phyloP scores from a whole-genome alignment of 2,888 invertebrate genomes.

The Lepidonotus clava region DNA sequence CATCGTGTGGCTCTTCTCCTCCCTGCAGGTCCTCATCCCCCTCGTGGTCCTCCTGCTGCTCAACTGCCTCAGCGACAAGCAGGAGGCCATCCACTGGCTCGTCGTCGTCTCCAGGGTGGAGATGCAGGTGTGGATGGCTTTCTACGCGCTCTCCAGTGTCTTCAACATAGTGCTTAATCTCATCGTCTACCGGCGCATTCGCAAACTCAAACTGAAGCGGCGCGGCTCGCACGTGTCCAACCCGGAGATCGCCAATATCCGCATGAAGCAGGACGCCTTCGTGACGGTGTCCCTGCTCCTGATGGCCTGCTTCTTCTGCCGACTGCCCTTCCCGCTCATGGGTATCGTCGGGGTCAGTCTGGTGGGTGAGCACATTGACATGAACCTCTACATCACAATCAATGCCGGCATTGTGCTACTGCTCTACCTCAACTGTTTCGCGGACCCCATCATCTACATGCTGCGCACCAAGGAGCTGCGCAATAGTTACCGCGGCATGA shows the following conservation, averaged over 20 bases:
- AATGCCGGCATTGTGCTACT: slow-evolving; percentile 60
- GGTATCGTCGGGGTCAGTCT: slow-evolving; percentile 56
- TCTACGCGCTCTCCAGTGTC: slow-evolving; percentile 57
- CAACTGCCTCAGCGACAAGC: slow-evolving; percentile 38
- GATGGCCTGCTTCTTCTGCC: slow-evolving; percentile 59
- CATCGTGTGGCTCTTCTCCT: slow-evolving; percentile 60
- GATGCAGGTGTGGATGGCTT: slow-evolving; percentile 64
- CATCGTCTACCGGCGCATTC: slow-evolving; percentile 58
- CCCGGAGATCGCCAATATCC: slow-evolving; percentile 58
- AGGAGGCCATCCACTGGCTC: slow-evolving; percentile 50
- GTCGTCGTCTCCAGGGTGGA: slow-evolving; percentile 58
- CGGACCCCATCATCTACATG: slow-evolving; percentile 63
- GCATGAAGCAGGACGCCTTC: slow-evolving; percentile 63
- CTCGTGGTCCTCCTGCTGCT: slow-evolving; percentile 56
- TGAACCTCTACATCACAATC: not conserved
- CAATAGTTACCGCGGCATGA: not conserved
- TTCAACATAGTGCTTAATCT: slow-evolving; percentile 60
- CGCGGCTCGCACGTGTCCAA: not conserved
- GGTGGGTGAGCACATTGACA: not conserved
- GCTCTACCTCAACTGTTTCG: slow-evolving; percentile 63
- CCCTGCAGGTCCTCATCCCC: slow-evolving; percentile 62
- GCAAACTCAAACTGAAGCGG: slow-evolving; percentile 57
- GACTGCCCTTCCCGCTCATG: slow-evolving; percentile 63
- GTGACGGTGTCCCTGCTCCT: slow-evolving; percentile 62
- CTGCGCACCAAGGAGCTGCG: slow-evolving; percentile 59